Conservation (phyloP, 2,113 vertebrate species). For the Entelurus aequoreus region DNA sequence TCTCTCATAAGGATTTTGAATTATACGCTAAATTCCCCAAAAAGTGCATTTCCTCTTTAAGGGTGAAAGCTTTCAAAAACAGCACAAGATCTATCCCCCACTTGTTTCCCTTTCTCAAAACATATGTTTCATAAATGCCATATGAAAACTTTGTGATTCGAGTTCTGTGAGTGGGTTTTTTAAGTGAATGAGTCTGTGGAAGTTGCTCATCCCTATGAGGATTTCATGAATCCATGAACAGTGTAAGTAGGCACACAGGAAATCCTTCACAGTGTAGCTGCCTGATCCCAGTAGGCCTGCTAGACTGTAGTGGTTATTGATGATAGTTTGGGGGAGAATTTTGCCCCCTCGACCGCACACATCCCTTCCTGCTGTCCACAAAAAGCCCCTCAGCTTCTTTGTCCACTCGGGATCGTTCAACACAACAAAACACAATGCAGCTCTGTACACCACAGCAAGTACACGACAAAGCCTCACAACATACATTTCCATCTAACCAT, state of each 20-base stretch:
- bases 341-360: conserved; percentile 27
- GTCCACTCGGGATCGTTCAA: conserved; percentile 33
- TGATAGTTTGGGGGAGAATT: conserved; percentile 27
- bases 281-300: conserved; percentile 41
- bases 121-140: too few species aligned
- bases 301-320: conserved; percentile 34
- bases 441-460: conserved; percentile 32
- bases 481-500: conserved; percentile 15
- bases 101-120: too few species aligned
- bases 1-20: too few species aligned
- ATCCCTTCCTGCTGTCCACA: conserved; percentile 45
- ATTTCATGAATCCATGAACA: conserved; percentile 22
- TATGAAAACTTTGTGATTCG: too few species aligned
- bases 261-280: conserved; percentile 55
- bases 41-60: too few species aligned
- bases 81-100: too few species aligned
- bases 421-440: conserved; percentile 36
- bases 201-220: conserved; percentile 45
- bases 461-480: conserved; percentile 16
- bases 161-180: conserved; percentile 46
- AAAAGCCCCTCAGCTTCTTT: conserved; percentile 27
- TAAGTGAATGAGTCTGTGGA: conserved; percentile 26
- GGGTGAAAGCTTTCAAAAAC: too few species aligned
- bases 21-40: too few species aligned
- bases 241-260: conserved; percentile 53